These are phyloP conservation scores for Meteorus colon DNA, from an alignment of 2,888 invertebrate species.

Conservation along the genomic window DNA sequence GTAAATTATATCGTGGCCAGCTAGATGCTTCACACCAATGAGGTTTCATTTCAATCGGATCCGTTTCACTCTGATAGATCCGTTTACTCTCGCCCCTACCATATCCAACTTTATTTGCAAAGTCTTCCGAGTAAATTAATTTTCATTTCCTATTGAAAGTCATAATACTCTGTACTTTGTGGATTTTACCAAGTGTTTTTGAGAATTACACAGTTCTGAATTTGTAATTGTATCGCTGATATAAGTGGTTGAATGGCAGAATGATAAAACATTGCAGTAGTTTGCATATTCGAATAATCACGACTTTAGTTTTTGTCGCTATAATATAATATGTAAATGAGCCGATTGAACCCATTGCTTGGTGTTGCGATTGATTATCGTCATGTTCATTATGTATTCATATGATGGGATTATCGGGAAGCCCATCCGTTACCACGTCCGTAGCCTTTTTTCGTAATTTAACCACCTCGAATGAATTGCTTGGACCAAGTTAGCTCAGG, in stretches of 20 bases:
- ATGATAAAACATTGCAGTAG: no score
- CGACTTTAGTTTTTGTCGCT: not conserved
- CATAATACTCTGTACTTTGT: not conserved
- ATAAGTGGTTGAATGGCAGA: no score
- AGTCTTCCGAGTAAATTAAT: not conserved
- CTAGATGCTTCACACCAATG: not conserved
- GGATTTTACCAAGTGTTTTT: no score
- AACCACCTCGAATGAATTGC: slow-evolving; percentile 18
- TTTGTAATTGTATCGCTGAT: no score
- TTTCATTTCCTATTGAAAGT: not conserved
- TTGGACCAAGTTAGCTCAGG: slow-evolving; percentile 4
- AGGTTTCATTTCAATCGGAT: slow-evolving; percentile 16
- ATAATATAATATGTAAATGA: not conserved
- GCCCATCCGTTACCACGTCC: not conserved
- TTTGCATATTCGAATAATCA: no score
- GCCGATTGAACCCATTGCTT: not conserved
- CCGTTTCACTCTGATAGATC: slow-evolving; percentile 9
- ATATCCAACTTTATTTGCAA: not conserved
- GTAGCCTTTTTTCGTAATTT: not conserved
- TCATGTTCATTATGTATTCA: not conserved
- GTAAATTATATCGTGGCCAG: not conserved
- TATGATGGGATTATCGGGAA: slow-evolving; percentile 2
- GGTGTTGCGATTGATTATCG: not conserved
- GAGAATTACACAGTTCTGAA: no score
- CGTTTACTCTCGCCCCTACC: not conserved